phyloP scores from a whole-genome alignment of 2,113 vertebrate genomes.

The Centropristis striata region DNA sequence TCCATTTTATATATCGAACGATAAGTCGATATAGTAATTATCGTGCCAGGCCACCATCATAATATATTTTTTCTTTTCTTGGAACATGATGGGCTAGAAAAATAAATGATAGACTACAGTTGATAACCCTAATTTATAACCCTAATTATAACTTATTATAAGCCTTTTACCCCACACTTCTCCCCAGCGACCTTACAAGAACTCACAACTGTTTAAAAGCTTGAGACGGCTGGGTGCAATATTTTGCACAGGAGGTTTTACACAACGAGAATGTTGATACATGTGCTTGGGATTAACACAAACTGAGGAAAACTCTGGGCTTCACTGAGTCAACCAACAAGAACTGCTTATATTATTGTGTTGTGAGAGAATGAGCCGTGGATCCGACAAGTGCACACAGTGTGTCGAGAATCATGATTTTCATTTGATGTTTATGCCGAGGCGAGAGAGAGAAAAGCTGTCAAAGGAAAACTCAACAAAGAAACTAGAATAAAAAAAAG shows the following conservation, averaged over 20 bases:
- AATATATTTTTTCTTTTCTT: no score
- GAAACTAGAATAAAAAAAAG: no score
- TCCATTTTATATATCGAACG: no score
- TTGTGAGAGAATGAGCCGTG: not conserved
- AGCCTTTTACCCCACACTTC: no score
- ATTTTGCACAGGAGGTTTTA: not conserved
- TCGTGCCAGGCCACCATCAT: no score
- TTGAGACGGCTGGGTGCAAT: not conserved
- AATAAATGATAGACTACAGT: no score
- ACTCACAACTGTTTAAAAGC: not conserved
- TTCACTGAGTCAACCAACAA: not conserved
- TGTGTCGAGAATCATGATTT: not conserved
- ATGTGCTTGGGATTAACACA: not conserved
- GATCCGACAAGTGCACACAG: not conserved
- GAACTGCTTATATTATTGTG: not conserved
- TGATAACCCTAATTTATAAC: no score
- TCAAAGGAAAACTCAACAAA: not conserved
- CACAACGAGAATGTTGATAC: not conserved
- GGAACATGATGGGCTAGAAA: no score
- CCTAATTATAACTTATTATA: no score
- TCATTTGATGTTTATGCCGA: not conserved
- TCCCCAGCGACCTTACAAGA: no score
- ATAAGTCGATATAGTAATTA: no score
- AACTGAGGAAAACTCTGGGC: not conserved
- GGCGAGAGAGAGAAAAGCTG: not conserved